Evolutionary conservation across 2,113 vertebrate genomes (phyloP), one percentile per base, ranked within the genome.

Genomic region (Acanthisitta chloris): DNA sequence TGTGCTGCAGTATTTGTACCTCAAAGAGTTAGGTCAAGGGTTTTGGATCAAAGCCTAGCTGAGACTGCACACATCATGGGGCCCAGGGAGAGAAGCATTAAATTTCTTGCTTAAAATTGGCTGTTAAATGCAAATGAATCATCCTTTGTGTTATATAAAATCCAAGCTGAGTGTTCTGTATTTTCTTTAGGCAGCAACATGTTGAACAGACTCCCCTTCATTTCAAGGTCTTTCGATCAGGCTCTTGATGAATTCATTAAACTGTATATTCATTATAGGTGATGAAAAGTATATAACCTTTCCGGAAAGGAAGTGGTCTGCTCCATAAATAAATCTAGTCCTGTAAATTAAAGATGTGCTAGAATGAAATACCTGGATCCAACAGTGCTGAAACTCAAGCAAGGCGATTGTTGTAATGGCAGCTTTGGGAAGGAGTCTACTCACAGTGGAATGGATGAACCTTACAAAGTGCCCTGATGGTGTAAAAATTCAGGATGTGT

Each of bases 21-120:
- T 95, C 0, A 0, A 66, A 86, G 87, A 86, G 74, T 67, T 88
- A 86, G 92, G 90, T 96, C 72, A 81, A 90, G 93, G 67, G 64
- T 21, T 94, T 94, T 96, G 93, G 92, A 96, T 86, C 88, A 96
- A 96, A 96, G 93, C 93, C 94, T 93, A 51, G 72, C 85, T 78
- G n/a, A 92, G 82, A 29, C 64, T 92, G 85, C 46, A 48, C 62
- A 83, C 64, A 81, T 86, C 92, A 67, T 70, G 90, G 34, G 81
- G 87, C 81, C 79, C 48, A 59, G 48, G 59, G 67, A 96, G 40
- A 88, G 31, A 51, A 77, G 64, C 93, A 81, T 81, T 92, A 38
- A 3, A 92, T 88, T 94, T 94, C 85, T 90, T 81, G 54, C 67
- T 93, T 81, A 77, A 90, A 95, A 92, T 33, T 92, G 74, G 59